Evolutionary conservation across 1,140 invertebrate species (phyloP).

Genomic region (Heterodera carotae): DNA sequence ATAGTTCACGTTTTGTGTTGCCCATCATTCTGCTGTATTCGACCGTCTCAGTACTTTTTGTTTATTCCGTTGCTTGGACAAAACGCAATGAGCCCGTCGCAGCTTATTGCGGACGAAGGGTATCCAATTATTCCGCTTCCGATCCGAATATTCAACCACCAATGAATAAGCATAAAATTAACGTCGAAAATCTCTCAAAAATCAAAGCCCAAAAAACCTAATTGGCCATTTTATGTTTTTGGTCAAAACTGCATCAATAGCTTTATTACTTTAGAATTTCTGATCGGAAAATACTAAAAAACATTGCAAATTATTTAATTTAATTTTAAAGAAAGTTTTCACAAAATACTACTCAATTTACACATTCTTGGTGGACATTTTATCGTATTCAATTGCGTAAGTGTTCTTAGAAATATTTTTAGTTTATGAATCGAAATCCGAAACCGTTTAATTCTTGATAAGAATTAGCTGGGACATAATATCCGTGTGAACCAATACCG

Average conservation of each 20-base stretch:
- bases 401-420: conserved; percentile 1
- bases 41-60: conserved; percentile 13
- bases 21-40: conserved; percentile 34
- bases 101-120: conserved; percentile 44
- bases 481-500: too few species aligned
- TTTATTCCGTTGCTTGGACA: conserved; percentile 33
- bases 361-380: conserved; percentile 33
- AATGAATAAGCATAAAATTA: too few species aligned
- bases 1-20: not conserved
- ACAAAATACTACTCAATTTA: conserved; percentile 39
- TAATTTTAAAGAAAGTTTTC: conserved; percentile 27
- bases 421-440: not conserved
- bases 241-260: too few species aligned
- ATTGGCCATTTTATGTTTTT: too few species aligned
- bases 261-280: too few species aligned
- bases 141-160: too few species aligned
- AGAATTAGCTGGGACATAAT: too few species aligned
- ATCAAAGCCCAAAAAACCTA: too few species aligned
- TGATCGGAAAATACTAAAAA: not conserved
- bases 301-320: not conserved
- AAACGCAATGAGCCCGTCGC: conserved; percentile 29
- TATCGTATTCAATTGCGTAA: conserved; percentile 33
- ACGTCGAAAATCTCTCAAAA: too few species aligned
- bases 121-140: too few species aligned
- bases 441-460: not conserved